Evolutionary conservation across 2,113 vertebrate species (phyloP).

Genomic region (Scomber japonicus): DNA sequence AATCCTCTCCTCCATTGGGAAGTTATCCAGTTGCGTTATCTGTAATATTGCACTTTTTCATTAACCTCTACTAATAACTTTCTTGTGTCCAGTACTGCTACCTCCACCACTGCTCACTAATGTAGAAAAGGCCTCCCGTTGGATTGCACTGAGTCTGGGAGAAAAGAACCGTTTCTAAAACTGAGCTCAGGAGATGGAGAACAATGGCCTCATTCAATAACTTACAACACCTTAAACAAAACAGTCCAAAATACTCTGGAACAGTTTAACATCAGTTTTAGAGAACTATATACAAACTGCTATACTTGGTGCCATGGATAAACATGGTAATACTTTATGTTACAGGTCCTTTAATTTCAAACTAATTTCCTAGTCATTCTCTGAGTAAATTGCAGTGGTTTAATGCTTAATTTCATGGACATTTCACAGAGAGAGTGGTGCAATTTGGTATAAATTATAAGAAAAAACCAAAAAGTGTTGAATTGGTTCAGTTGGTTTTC

Average conservation of each 20-base stretch:
- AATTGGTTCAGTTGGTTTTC: no score
- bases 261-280: constrained; percentile 25
- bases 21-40: constrained; percentile 47
- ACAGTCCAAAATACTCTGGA: constrained; percentile 42
- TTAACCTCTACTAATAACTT: constrained; percentile 35
- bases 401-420: no score
- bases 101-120: constrained; percentile 33
- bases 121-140: constrained; percentile 51
- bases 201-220: constrained; percentile 40
- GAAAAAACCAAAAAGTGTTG: no score
- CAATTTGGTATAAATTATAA: no score
- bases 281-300: constrained; percentile 11
- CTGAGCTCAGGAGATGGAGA: constrained; percentile 20
- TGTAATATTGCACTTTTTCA: constrained; percentile 80
- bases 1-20: constrained; percentile 37
- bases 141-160: constrained; percentile 38
- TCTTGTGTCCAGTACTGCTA: constrained; percentile 40
- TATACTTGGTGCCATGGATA: constrained; percentile 13
- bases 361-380: no score
- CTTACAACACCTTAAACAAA: constrained; percentile 37
- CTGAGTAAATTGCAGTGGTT: no score
- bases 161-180: constrained; percentile 22
- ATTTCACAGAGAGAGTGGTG: no score
- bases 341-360: no score
- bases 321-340: neutral